These are phyloP conservation scores for Nettapus auritus DNA, from an alignment of 2,113 vertebrate genomes.

Conservation along the genomic window DNA sequence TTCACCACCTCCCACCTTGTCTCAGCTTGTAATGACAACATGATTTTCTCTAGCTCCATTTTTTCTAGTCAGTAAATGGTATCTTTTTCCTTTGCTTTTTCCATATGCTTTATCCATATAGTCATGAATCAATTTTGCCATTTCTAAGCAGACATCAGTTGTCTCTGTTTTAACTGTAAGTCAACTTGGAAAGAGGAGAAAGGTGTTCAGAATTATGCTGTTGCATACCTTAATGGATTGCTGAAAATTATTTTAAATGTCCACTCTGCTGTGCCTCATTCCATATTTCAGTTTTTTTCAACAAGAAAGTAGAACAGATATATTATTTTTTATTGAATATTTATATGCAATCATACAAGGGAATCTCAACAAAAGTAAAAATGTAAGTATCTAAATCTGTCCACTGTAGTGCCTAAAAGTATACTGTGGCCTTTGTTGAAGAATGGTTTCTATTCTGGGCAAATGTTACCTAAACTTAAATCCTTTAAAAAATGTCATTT, in stretches of 20 bases:
- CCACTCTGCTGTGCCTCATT: background rate
- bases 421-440: background rate
- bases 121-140: background rate
- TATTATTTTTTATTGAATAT: background rate
- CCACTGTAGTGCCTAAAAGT: background rate
- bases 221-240: background rate
- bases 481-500: background rate
- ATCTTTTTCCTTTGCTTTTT: background rate
- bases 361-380: background rate
- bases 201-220: background rate
- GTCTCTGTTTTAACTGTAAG: background rate
- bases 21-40: background rate
- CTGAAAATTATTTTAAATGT: background rate
- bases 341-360: slow-evolving; percentile 4
- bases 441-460: background rate
- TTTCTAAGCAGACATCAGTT: background rate
- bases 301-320: background rate
- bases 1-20: background rate
- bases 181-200: background rate
- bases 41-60: background rate
- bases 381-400: background rate
- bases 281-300: background rate
- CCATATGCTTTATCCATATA: background rate
- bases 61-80: background rate
- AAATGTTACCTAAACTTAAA: slow-evolving; percentile 15